phyloP scores from a whole-genome alignment of 2,113 vertebrate species.

The Ursus arctos region DNA sequence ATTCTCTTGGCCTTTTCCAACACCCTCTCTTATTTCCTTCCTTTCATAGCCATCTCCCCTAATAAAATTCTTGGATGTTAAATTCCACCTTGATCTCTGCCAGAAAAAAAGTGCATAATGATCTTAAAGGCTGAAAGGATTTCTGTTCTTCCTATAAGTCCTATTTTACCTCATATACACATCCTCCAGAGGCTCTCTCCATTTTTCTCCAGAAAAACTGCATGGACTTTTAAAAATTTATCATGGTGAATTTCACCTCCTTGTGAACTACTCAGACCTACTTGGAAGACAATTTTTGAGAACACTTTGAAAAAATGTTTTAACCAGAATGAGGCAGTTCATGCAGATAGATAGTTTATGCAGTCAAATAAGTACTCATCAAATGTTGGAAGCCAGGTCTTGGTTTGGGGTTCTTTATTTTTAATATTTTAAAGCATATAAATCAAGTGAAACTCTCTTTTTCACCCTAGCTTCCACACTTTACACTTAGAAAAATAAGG shows the following conservation, averaged over 20 bases:
- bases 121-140: not conserved
- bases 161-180: not conserved
- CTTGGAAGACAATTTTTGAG: slow-evolving; percentile 38
- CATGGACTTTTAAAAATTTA: slow-evolving; percentile 8
- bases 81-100: not conserved
- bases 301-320: not conserved
- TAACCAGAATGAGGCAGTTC: slow-evolving; percentile 36
- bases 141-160: not conserved
- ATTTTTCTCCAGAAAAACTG: slow-evolving; percentile 45
- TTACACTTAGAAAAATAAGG: slow-evolving; percentile 71
- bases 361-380: slow-evolving; percentile 53
- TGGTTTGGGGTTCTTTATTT: slow-evolving; percentile 58
- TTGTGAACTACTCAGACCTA: slow-evolving; percentile 30
- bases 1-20: not conserved
- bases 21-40: not conserved
- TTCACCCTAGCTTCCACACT: slow-evolving; percentile 66
- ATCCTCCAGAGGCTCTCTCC: slow-evolving; percentile 13
- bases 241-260: slow-evolving; percentile 29
- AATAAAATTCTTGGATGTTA: not conserved
- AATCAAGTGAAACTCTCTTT: slow-evolving; percentile 65
- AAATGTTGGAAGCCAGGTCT: slow-evolving; percentile 51
- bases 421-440: slow-evolving; percentile 70
- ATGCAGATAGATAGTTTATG: not conserved
- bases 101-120: not conserved
- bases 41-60: not conserved